A percentile compares a stretch with the other conserved stretches of the same genome.
These are phyloP conservation scores for Columba livia DNA, from an alignment of 2,113 vertebrate species.

Conservation along the genomic window DNA sequence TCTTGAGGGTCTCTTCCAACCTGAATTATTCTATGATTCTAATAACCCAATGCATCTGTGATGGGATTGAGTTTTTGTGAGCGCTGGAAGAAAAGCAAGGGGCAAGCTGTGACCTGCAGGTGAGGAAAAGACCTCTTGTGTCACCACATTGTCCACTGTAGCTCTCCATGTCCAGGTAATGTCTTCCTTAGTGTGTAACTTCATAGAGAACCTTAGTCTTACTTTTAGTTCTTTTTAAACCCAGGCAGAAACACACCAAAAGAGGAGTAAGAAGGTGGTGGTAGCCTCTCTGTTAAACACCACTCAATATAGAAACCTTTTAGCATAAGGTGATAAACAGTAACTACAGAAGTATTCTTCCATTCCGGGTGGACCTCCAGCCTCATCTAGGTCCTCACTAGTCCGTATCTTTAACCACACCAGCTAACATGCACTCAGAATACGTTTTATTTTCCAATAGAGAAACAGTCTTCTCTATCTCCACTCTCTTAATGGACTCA, in stretches of 20 bases:
- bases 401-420: not conserved
- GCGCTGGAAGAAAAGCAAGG: not conserved
- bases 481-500: not conserved
- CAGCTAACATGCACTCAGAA: not conserved
- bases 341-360: not conserved
- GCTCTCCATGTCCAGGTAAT: not conserved
- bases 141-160: not conserved
- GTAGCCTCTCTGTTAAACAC: not conserved
- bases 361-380: not conserved
- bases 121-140: not conserved
- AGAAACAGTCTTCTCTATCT: not conserved
- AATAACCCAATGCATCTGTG: not conserved
- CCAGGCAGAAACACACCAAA: not conserved
- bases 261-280: not conserved
- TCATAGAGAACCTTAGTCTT: not conserved
- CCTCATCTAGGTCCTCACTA: not conserved
- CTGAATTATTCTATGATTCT: not conserved
- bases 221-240: not conserved
- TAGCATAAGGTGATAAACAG: not conserved
- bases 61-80: not conserved
- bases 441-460: not conserved
- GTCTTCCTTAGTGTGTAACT: not conserved
- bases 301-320: not conserved
- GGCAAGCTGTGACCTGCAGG: not conserved
- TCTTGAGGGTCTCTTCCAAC: no score